Evolutionary conservation across 2,888 invertebrate species (phyloP).

Genomic region (Phortica magna): DNA sequence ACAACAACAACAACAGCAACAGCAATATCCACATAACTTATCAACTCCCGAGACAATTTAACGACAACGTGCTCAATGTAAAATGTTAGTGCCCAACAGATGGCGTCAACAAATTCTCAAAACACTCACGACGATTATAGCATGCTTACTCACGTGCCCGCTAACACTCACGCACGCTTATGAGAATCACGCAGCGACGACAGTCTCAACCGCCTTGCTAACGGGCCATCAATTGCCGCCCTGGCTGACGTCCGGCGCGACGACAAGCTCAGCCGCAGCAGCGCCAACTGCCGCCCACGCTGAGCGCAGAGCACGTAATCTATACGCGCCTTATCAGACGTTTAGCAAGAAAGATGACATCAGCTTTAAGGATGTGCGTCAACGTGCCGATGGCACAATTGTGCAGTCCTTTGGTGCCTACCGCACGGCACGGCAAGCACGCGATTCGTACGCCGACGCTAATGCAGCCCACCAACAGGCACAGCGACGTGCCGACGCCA

Average conservation of each 20-base stretch:
- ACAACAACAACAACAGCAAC: slow-evolving; percentile 48
- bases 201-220: slow-evolving; percentile 56
- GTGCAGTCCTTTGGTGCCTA: slow-evolving; percentile 76
- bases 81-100: slow-evolving; percentile 77
- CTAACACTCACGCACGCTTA: slow-evolving; percentile 59
- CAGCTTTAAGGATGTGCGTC: slow-evolving; percentile 71
- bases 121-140: slow-evolving; percentile 50
- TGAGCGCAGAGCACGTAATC: slow-evolving; percentile 72
- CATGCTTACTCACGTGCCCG: slow-evolving; percentile 39
- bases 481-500: slow-evolving; percentile 68
- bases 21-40: slow-evolving; percentile 38
- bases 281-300: slow-evolving; percentile 35
- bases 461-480: slow-evolving; percentile 42
- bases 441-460: slow-evolving; percentile 28
- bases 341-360: slow-evolving; percentile 76
- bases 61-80: slow-evolving; percentile 71
- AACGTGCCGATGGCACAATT: slow-evolving; percentile 72
- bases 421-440: slow-evolving; percentile 61
- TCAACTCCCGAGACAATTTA: slow-evolving; percentile 39
- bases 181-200: slow-evolving; percentile 61
- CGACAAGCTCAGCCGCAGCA: slow-evolving; percentile 31
- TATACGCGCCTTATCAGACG: slow-evolving; percentile 76
- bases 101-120: slow-evolving; percentile 64
- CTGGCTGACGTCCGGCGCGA: slow-evolving; percentile 57
- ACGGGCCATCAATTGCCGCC: slow-evolving; percentile 61